Evolutionary conservation across 2,888 invertebrate genomes (phyloP), one percentile per base, ranked within the genome.

Genomic region (Drosophila prostipennis): DNA sequence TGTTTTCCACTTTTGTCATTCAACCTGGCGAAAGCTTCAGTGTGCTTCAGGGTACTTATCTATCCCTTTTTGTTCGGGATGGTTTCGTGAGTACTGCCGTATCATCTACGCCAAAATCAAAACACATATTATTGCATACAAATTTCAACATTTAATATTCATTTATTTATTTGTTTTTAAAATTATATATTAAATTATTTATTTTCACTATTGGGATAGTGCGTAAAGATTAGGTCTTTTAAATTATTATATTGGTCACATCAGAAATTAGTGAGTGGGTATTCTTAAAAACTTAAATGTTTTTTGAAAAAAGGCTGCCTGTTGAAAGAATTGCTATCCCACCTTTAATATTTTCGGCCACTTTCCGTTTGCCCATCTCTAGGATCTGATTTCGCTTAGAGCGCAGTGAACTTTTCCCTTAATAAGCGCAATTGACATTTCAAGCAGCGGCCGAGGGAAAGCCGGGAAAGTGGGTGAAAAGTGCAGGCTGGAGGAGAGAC

Each of bases 391-490:
- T 46, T 36, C 45, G 59, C 53, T 75, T 57, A 45, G 42, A 55
- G 80, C 71, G 49, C 85, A 71, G 75, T 80, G 85, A 80, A 84
- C 80, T 81, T 77, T 81, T 77, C 26, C 73, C 75, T 68, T 84
- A 79, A 84, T 84, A 79, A 80, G 71, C 85, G 74, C 86, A 76
- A 76, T 82, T 82, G 86, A 81, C 86, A 81, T 82, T 82, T 74
- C 59, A 49, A 77, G 77, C 64, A 26, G 46, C 58, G 14, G 43
- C 49, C 60, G 48, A 54, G 57, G 58, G 70, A 34, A 53, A 56
- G 37, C 55, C 13, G 56, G 34, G 13, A 49, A 67, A 68, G 26
- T 64, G 29, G 61, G 48, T 8, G 36, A 60, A 63, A 58, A 58
- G 67, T 34, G 40, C 51, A 42, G 56, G 56, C 53, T 13, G 26